These are phyloP conservation scores for Ciconia stormi DNA, from an alignment of 2,113 vertebrate genomes.

Conservation along the genomic window DNA sequence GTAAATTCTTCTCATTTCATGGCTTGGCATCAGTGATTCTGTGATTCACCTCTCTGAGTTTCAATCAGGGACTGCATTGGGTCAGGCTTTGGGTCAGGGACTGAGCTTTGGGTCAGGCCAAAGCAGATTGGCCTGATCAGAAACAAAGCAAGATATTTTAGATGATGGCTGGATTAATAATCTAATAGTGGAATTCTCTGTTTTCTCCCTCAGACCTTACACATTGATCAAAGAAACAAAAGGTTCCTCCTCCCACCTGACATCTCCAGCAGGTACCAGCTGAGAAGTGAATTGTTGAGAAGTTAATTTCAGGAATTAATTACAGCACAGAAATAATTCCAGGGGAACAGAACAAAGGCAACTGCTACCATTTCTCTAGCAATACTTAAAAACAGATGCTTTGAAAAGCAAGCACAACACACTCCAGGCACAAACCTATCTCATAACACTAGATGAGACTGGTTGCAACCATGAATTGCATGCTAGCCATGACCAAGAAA, in stretches of 20 bases:
- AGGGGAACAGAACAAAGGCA: not conserved
- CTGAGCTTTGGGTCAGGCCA: not conserved
- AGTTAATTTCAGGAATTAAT: not conserved
- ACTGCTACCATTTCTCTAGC: not conserved
- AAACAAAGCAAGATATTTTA: not conserved
- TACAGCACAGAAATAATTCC: not conserved
- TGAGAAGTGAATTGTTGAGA: not conserved
- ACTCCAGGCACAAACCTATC: not conserved
- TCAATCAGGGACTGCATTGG: not conserved
- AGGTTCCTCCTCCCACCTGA: not conserved
- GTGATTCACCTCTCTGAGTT: not conserved
- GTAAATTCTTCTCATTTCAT: not conserved
- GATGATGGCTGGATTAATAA: not conserved
- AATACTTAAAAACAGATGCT: not conserved
- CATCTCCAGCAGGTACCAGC: not conserved
- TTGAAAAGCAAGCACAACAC: not conserved
- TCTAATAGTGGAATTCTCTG: not conserved
- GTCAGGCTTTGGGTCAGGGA: not conserved
- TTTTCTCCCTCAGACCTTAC: not conserved
- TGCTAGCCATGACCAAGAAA: not conserved
- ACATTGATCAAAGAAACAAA: not conserved
- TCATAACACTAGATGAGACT: not conserved
- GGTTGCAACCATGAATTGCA: not conserved
- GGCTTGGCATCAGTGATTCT: not conserved
- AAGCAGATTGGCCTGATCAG: not conserved